Evolutionary conservation across 2,888 invertebrate genomes (phyloP), one percentile per base, ranked within the genome.

Genomic region (Drosophila lutescens): DNA sequence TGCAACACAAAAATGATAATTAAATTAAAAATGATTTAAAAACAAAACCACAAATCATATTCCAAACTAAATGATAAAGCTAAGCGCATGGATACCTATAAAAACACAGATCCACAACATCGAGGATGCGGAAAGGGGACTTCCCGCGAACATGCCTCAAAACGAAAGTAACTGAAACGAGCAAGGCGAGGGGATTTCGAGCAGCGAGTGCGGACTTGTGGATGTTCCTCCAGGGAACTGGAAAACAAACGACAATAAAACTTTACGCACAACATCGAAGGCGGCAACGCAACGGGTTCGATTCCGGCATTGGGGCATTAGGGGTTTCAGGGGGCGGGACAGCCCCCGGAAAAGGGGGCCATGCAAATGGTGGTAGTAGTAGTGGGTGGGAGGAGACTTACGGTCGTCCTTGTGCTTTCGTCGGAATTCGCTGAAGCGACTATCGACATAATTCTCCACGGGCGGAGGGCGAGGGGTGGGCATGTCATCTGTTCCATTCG

Each of bases 321-420:
- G 40, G 36, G 34, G 34, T 12, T 34, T 34, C 30, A 8, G 46
- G 47, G 15, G 32, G 30, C 23, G 8, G 30, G 46, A 41, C 26
- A 50, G 40, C 55, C 74, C 53, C 74, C 53, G 38, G 17, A 34
- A 63, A 40, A 60, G 17, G 59, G 70, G 74, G 40, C 66, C 66
- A 66, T 66, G 66, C 66, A 66, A 55, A 69, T 40, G 66, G 46
- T 55, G 55, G 58, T 20, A n/a, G 17, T 20, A 10, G 17, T 20
- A 12, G 23, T 43, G 44, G 44, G 60, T 57, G 57, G 26, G 40
- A 34, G 69, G 69, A 67, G 86, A 94, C 94, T 94, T 94, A 94
- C 94, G 94, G 92, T 94, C 94, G 88, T 93, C 93, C 91, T 93
- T 94, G 91, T 94, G 94, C 92, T 94, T 94, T 90, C 94, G 93